These are phyloP conservation scores for Sternotherus odoratus DNA, from an alignment of 2,797 vertebrate genomes.

Conservation along the genomic window DNA sequence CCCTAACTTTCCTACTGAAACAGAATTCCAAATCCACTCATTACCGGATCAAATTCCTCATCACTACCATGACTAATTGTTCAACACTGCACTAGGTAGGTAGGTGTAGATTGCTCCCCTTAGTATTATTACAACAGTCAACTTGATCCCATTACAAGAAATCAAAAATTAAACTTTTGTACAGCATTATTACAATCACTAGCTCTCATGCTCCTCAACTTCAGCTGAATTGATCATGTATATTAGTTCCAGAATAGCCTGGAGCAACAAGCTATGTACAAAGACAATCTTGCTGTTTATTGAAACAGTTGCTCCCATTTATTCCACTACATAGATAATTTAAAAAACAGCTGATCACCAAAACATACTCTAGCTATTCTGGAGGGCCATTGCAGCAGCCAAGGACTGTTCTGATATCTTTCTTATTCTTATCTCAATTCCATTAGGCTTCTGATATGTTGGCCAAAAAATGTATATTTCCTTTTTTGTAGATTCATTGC, in stretches of 20 bases:
- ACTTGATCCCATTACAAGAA: not conserved
- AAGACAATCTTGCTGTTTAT: not conserved
- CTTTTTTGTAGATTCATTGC: not conserved
- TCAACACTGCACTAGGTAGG: not conserved
- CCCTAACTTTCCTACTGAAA: not conserved
- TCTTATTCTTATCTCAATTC: not conserved
- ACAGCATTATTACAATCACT: not conserved
- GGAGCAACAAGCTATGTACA: not conserved
- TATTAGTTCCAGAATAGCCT: not conserved
- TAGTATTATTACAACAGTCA: not conserved
- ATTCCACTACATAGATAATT: not conserved
- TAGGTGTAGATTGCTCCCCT: not conserved
- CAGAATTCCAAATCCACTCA: not conserved
- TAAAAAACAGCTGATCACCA: not conserved
- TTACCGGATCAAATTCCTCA: fast-evolving
- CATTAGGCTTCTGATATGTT: not conserved
- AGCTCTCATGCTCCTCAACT: not conserved
- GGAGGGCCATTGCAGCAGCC: not conserved
- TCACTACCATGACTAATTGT: not conserved
- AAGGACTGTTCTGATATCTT: not conserved
- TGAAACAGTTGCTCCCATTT: not conserved
- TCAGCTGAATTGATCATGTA: not conserved
- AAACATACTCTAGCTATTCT: not conserved
- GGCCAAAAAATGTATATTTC: not conserved
- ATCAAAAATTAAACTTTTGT: not conserved